phyloP scores from a whole-genome alignment of 2,113 vertebrate species.

The Hipposideros armiger region DNA sequence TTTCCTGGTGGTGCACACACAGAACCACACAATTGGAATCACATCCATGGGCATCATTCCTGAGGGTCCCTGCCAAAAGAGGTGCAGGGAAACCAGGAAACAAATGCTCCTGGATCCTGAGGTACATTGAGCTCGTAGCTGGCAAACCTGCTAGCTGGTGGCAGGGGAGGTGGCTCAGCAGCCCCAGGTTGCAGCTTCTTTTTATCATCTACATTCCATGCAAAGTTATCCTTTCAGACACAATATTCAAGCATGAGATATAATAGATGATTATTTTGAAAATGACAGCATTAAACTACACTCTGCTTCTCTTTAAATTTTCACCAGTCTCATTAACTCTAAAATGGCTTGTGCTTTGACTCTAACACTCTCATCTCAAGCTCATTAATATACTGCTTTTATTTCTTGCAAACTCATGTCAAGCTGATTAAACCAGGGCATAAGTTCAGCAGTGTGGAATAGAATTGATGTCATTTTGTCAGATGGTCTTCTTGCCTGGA shows the following conservation, averaged over 20 bases:
- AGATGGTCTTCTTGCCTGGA: conserved; percentile 53
- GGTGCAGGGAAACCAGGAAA: too few relatives aligned
- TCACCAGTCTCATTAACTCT: conserved; percentile 44
- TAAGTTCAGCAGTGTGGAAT: conserved; percentile 64
- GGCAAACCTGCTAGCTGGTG: too few relatives aligned
- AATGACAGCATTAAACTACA: conserved; percentile 50
- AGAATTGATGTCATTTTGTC: conserved; percentile 60
- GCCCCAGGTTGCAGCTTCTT: neutral
- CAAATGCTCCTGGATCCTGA: too few relatives aligned
- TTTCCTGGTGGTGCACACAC: conserved; percentile 59
- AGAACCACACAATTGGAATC: too few relatives aligned
- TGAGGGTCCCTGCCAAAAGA: too few relatives aligned
- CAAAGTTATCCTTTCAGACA: conserved; percentile 62
- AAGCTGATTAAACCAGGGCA: conserved; percentile 68
- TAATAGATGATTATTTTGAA: conserved; percentile 59
- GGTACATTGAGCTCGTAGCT: too few relatives aligned
- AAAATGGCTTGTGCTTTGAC: conserved; percentile 54
- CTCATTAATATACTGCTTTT: conserved; percentile 68
- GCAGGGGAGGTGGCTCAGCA: too few relatives aligned
- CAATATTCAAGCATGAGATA: conserved; percentile 33
- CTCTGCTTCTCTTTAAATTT: conserved; percentile 46
- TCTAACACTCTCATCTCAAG: conserved; percentile 26
- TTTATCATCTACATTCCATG: conserved; percentile 51
- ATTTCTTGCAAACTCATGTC: conserved; percentile 60
- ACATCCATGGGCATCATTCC: too few relatives aligned